These are phyloP conservation scores for Hemiscyllium ocellatum DNA, from an alignment of 2,113 vertebrate species.

Conservation along the genomic window DNA sequence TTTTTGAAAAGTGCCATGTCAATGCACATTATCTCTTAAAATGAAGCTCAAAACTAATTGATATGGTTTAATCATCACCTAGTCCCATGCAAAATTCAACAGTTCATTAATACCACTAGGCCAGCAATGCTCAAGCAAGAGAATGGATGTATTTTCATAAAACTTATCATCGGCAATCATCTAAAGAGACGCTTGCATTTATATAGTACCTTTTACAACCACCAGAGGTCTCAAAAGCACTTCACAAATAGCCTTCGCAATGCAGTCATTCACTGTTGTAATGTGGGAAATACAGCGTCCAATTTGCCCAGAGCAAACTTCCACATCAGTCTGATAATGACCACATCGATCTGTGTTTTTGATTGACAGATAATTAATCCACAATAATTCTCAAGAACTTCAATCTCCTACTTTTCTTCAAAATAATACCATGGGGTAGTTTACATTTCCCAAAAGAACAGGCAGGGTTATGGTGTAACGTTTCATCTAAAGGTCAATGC, in stretches of 20 bases:
- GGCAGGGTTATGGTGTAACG: background rate
- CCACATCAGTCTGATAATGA: background rate
- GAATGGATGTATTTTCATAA: background rate
- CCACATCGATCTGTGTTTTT: background rate
- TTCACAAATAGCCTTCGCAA: background rate
- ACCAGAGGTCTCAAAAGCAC: background rate
- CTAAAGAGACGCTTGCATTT: background rate
- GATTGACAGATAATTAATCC: background rate
- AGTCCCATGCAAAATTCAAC: background rate
- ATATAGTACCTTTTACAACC: background rate
- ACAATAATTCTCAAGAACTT: no score
- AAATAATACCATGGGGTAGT: background rate
- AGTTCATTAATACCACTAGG: background rate
- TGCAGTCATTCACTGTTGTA: background rate
- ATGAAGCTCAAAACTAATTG: background rate
- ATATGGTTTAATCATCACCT: background rate
- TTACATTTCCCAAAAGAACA: background rate
- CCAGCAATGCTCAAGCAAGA: background rate
- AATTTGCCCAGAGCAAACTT: background rate
- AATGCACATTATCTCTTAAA: background rate
- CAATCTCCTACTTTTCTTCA: no score
- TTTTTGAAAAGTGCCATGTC: background rate
- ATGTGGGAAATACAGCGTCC: background rate
- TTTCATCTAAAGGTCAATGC: background rate
- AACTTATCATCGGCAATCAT: background rate